These are phyloP conservation scores for Cyphomyrus plagiostoma DNA, from an alignment of 2,113 vertebrate genomes.

Conservation along the genomic window DNA sequence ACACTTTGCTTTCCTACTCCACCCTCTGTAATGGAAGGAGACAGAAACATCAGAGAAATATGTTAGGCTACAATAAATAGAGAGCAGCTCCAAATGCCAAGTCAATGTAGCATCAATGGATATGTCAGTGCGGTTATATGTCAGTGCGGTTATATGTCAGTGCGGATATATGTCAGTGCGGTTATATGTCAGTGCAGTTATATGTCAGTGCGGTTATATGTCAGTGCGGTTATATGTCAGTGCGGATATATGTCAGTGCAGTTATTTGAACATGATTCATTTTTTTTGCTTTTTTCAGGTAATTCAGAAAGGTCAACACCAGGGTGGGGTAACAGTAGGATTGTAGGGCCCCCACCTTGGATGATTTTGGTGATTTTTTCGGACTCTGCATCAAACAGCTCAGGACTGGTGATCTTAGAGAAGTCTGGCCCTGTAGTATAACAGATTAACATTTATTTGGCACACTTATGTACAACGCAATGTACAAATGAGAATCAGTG, in stretches of 20 bases:
- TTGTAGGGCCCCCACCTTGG: constrained; percentile 43
- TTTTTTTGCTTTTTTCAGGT: background rate
- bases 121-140: background rate
- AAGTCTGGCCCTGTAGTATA: constrained; percentile 53
- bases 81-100: background rate
- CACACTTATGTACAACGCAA: background rate
- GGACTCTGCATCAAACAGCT: constrained; percentile 49
- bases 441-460: background rate
- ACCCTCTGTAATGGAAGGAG: constrained; percentile 23
- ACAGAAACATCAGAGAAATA: background rate
- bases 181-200: background rate
- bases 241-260: background rate
- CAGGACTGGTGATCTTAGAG: constrained; percentile 52
- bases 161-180: background rate
- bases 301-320: background rate
- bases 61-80: background rate
- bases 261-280: background rate
- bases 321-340: too few species aligned
- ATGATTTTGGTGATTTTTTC: constrained; percentile 60
- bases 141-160: background rate
- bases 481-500: background rate
- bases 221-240: background rate
- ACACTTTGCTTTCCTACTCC: constrained; percentile 19
- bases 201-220: background rate
- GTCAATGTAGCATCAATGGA: background rate